These are phyloP conservation scores for Haplotaxodon microlepis DNA, from an alignment of 2,113 vertebrate species.

Conservation along the genomic window DNA sequence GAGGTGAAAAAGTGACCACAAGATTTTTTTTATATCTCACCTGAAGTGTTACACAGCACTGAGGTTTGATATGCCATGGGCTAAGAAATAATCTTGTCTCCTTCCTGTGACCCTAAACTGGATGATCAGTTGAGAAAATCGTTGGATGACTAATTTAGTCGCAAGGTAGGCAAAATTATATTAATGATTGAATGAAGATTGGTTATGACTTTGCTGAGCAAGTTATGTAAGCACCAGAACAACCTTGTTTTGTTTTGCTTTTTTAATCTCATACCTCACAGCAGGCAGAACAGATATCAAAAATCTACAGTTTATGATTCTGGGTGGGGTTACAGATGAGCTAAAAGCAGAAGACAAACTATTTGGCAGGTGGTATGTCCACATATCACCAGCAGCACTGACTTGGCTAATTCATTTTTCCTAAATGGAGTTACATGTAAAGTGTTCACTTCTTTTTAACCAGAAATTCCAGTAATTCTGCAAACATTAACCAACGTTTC, in stretches of 20 bases:
- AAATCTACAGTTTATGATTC: neutral
- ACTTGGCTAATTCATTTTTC: neutral
- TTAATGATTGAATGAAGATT: neutral
- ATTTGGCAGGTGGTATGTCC: neutral
- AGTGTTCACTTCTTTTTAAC: neutral
- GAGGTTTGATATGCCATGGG: neutral
- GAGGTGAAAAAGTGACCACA: neutral
- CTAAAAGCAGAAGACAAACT: neutral
- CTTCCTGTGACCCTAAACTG: neutral
- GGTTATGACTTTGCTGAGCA: neutral
- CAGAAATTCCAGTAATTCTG: neutral
- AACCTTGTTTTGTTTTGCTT: neutral
- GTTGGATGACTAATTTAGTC: neutral
- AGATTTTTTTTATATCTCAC: neutral
- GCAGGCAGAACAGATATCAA: neutral
- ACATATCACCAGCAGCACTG: neutral
- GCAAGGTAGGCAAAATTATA: neutral
- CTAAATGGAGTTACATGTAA: neutral
- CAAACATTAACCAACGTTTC: neutral
- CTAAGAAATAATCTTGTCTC: neutral
- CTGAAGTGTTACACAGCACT: neutral
- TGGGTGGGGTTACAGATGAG: neutral
- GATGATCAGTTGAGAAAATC: neutral
- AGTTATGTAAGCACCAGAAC: neutral
- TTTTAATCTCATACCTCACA: neutral